Evolutionary conservation across 2,113 vertebrate genomes (phyloP).

Genomic region (Callorhinus ursinus): DNA sequence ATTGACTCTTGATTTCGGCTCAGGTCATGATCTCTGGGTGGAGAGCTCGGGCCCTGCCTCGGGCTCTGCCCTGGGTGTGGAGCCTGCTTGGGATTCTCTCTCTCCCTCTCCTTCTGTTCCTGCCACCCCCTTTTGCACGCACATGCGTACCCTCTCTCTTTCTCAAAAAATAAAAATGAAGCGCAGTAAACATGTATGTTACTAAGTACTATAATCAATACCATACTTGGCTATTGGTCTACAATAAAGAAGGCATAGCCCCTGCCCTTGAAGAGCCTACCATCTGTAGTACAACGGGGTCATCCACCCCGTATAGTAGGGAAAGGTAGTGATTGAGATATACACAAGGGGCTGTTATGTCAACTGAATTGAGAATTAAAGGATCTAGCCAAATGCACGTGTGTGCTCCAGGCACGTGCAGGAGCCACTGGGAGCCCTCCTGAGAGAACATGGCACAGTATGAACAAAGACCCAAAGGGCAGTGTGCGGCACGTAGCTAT

Average conservation of each 20-base stretch:
- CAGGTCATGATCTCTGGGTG: neutral
- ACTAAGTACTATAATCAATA: neutral
- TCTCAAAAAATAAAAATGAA: neutral
- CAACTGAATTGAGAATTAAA: neutral
- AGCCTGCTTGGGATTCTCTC: neutral
- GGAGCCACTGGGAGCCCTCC: accelerated
- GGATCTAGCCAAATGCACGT: neutral
- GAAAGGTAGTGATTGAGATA: neutral
- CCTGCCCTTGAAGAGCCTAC: neutral
- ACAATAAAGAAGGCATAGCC: neutral
- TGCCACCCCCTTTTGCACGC: neutral
- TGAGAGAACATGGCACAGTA: neutral
- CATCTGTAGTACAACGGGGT: neutral
- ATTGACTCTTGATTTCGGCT: neutral
- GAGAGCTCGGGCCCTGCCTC: neutral
- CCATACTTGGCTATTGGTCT: neutral
- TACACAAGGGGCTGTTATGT: neutral
- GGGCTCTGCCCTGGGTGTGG: neutral
- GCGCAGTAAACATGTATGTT: neutral
- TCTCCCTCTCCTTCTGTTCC: neutral
- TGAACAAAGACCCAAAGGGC: neutral
- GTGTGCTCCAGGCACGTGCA: too few species aligned
- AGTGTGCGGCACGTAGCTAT: accelerated
- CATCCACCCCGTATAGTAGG: neutral
- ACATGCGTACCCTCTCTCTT: neutral